phyloP scores from a whole-genome alignment of 2,113 vertebrate genomes.

The Strix uralensis region DNA sequence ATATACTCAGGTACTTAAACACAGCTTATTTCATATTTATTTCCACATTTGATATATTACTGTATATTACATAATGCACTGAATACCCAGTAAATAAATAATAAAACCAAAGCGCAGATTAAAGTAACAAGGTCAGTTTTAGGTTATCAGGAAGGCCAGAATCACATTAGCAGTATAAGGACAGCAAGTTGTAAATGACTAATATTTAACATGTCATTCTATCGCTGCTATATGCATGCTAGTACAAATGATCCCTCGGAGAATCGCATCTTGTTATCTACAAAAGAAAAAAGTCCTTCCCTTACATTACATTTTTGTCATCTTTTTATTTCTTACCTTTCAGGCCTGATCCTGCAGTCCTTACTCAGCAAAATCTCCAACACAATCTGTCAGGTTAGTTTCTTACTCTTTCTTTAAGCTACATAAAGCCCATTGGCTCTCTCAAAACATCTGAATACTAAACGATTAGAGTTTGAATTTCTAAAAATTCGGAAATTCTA shows the following conservation, averaged over 20 bases:
- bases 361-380: slow-evolving; percentile 43
- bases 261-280: not conserved
- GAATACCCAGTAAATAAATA: slow-evolving; percentile 37
- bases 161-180: not conserved
- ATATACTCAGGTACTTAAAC: not conserved
- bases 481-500: not conserved
- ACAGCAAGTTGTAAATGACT: not conserved
- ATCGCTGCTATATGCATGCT: not conserved
- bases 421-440: not conserved
- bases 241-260: not conserved
- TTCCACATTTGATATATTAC: not conserved
- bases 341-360: slow-evolving; percentile 64
- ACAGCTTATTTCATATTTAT: not conserved
- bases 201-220: not conserved
- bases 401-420: not conserved
- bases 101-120: not conserved
- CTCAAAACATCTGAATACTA: not conserved
- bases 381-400: not conserved
- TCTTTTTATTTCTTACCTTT: slow-evolving; percentile 36
- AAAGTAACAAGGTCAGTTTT: not conserved
- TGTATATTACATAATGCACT: slow-evolving; percentile 20
- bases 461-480: not conserved
- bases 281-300: not conserved
- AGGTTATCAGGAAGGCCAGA: not conserved
- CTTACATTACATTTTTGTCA: not conserved